Percentiles rank a stretch among this genome's conserved stretches.
phyloP scores from a whole-genome alignment of 2,888 invertebrate genomes.

The Brachypalpus laphriformis region DNA sequence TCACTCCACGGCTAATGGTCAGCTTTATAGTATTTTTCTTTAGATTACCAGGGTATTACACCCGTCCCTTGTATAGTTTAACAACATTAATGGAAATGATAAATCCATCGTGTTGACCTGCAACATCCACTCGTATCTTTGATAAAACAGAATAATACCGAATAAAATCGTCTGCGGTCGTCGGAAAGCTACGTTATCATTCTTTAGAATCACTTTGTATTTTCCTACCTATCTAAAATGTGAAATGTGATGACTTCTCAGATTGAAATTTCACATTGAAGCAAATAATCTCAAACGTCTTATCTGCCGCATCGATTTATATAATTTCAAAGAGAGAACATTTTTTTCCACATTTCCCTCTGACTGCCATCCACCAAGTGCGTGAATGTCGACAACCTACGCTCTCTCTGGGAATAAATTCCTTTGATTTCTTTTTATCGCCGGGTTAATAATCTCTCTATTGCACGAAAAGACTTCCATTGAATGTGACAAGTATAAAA shows the following conservation, averaged over 20 bases:
- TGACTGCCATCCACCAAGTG: slow-evolving; percentile 11
- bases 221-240: background rate
- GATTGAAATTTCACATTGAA: slow-evolving; percentile 56
- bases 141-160: background rate
- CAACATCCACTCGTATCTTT: background rate
- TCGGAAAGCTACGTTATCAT: background rate
- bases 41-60: slow-evolving; percentile 8
- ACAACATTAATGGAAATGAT: slow-evolving; percentile 9
- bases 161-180: slow-evolving; percentile 6
- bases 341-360: background rate
- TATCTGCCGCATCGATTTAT: slow-evolving; percentile 23
- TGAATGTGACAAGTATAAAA: slow-evolving; percentile 60
- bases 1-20: background rate
- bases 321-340: slow-evolving; percentile 14
- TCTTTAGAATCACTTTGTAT: slow-evolving; percentile 20
- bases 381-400: slow-evolving; percentile 63
- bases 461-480: slow-evolving; percentile 62
- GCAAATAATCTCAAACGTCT: slow-evolving; percentile 50
- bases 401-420: slow-evolving; percentile 52
- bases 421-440: slow-evolving; percentile 67
- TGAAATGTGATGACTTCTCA: slow-evolving; percentile 56
- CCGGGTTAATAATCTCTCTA: slow-evolving; percentile 72
- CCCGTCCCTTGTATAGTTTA: slow-evolving; percentile 18
- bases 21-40: background rate
- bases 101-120: slow-evolving; percentile 25